Conservation (phyloP, 2,888 invertebrate species). For the Tinea trinotella region DNA sequence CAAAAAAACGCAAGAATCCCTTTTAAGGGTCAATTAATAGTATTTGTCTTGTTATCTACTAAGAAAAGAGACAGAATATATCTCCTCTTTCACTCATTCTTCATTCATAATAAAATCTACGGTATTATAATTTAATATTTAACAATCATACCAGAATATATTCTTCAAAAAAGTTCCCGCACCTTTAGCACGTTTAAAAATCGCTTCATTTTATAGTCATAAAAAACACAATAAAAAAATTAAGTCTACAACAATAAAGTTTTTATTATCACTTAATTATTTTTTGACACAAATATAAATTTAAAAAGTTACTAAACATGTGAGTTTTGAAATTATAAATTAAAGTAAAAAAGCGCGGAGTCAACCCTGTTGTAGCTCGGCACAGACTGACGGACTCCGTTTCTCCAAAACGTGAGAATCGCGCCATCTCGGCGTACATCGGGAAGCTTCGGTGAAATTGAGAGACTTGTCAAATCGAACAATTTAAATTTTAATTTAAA, state of each 20-base stretch:
- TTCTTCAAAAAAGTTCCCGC: neutral
- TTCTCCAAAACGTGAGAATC: neutral
- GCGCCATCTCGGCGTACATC: neutral
- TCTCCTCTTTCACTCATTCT: neutral
- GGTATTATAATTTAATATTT: neutral
- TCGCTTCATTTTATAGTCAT: neutral
- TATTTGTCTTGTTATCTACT: neutral
- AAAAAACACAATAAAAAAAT: neutral
- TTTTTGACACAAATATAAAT: neutral
- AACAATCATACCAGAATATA: neutral
- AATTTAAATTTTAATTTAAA: conserved; percentile 6
- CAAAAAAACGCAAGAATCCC: neutral
- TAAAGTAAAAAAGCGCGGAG: neutral
- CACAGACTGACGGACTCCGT: neutral
- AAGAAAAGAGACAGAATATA: neutral
- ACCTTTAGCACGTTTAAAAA: neutral
- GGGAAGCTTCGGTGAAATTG: conserved; percentile 3
- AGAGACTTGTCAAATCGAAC: neutral
- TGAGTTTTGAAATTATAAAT: neutral
- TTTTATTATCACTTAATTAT: neutral
- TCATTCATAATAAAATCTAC: conserved; percentile 5
- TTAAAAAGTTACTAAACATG: neutral
- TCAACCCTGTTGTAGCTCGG: neutral
- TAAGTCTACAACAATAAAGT: neutral
- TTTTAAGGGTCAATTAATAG: neutral